A percentile compares a stretch with the other conserved stretches of the same genome.
These are phyloP conservation scores for Carassius gibelio DNA, from an alignment of 2,113 vertebrate species.

Conservation along the genomic window DNA sequence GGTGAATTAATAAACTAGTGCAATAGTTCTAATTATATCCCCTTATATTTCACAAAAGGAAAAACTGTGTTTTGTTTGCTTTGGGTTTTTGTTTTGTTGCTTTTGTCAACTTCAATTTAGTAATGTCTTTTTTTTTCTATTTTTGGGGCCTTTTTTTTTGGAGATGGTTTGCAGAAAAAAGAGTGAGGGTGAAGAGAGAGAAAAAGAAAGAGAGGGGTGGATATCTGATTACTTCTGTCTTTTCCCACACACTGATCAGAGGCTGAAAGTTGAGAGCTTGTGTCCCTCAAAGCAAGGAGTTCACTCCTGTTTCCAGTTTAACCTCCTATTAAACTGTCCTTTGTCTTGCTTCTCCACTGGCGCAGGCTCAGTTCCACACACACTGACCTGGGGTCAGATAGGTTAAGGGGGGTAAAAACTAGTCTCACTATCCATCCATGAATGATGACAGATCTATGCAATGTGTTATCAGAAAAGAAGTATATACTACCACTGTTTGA, in stretches of 20 bases:
- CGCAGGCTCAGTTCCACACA: slow-evolving; percentile 70
- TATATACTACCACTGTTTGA: slow-evolving; percentile 92
- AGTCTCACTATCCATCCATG: slow-evolving; percentile 72
- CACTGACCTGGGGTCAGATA: slow-evolving; percentile 79
- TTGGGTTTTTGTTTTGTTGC: slow-evolving; percentile 45
- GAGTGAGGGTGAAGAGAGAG: slow-evolving; percentile 37
- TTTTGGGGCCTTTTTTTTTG: slow-evolving; percentile 37
- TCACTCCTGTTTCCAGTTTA: slow-evolving; percentile 80
- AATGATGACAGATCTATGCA: slow-evolving; percentile 70
- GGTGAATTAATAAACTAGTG: slow-evolving; percentile 61
- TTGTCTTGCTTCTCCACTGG: slow-evolving; percentile 75
- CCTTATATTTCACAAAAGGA: slow-evolving; percentile 56
- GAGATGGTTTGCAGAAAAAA: slow-evolving; percentile 24
- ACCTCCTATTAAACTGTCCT: slow-evolving; percentile 79
- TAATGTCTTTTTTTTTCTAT: slow-evolving; percentile 43
- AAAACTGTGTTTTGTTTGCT: neutral
- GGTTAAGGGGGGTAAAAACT: slow-evolving; percentile 78
- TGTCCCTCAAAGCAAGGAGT: slow-evolving; percentile 76
- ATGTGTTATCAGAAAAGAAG: slow-evolving; percentile 77
- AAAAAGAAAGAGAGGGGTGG: slow-evolving; percentile 41
- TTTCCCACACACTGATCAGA: slow-evolving; percentile 83
- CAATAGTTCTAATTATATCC: slow-evolving; percentile 41
- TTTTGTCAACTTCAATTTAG: slow-evolving; percentile 56
- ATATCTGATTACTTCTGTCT: slow-evolving; percentile 77
- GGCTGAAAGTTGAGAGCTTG: slow-evolving; percentile 77